Percentiles rank a stretch among this genome's conserved stretches.
These are phyloP conservation scores for Seladonia tumulorum DNA, from an alignment of 2,888 invertebrate genomes.

Conservation along the genomic window DNA sequence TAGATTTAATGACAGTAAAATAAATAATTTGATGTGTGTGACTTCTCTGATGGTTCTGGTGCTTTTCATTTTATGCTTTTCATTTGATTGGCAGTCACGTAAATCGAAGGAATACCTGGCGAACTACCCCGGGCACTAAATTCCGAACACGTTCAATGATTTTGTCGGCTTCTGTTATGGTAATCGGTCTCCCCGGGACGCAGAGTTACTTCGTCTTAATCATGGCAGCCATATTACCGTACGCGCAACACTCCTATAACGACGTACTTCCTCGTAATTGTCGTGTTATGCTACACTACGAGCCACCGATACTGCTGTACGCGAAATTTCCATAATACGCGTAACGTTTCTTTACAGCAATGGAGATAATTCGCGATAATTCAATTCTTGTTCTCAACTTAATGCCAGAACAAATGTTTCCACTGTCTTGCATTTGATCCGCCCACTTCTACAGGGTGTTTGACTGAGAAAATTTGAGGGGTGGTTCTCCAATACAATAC, in stretches of 20 bases:
- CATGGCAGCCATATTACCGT: not conserved
- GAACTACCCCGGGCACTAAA: not conserved
- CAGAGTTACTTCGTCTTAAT: conserved; percentile 6
- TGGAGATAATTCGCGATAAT: not conserved
- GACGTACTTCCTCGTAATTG: not conserved
- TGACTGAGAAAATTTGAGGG: too few species aligned
- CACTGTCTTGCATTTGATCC: too few species aligned
- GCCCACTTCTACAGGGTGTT: too few species aligned
- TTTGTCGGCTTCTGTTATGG: not conserved
- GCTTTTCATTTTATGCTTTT: not conserved
- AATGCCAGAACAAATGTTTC: too few species aligned
- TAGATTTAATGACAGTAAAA: too few species aligned
- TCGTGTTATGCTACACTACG: not conserved
- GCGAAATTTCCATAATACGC: not conserved
- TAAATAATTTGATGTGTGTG: too few species aligned
- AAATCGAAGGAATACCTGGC: not conserved
- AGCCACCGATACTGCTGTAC: not conserved
- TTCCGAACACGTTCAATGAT: conserved; percentile 1
- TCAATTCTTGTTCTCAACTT: not conserved
- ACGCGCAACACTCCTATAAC: not conserved
- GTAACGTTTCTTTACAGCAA: not conserved
- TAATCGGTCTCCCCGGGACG: conserved; percentile 3
- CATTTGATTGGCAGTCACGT: not conserved
- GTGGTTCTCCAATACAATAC: too few species aligned
- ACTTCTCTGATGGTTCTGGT: too few species aligned